Base-by-base conservation (phyloP, 2,113 vertebrate genomes). In the Oncorhynchus mykiss region DNA sequence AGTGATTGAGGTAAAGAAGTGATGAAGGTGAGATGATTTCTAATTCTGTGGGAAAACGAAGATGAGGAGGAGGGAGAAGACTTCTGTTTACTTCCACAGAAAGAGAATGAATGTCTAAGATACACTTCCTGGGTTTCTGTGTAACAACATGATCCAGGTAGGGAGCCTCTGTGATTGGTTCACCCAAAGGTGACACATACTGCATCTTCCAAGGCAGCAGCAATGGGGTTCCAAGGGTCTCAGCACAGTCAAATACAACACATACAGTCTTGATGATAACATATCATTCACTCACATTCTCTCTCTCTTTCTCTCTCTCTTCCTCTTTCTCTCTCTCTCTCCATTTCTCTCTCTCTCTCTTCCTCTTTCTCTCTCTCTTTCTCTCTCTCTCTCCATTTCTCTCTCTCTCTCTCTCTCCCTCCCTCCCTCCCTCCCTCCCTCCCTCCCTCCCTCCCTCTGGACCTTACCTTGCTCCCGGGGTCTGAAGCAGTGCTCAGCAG, bases 381-480 rank as follows among this genome's bases (percentile, higher is more conserved):
- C 0, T 2, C n/a, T 62, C 1, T 9, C 2, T 62, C 18, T 5
- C 14, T 54, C 51, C 1, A 2, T 20, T 3, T 20, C 20, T 60
- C 5, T 0, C 20, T 54, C 51, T 0, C 1, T 18, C 16, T 5
- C 16, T 18, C 51, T 0, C 3, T 57, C 51, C 0, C 14, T 57
- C 51, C 0, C 14, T 5, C 29, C 29, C 0, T 31, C 4, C 1
- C 29, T 31, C 29, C 1, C 29, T 31, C 29, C 1, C 5, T 31
- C 29, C 3, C 27, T 18, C 51, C 1, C 54, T 6, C 54, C 9
- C 59, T 11, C 59, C 22, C n/a, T 62, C 6, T 6, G n/a, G 64
- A 18, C 64, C 91, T 85, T 98, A 99, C 98, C 98, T 98, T 95
- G 96, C 79, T 97, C 95, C 88, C 96, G 90, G 65, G 94, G 87